Percentiles rank a stretch among this genome's conserved stretches.
Conservation (phyloP, 2,113 vertebrate species). For the Passerina amoena region DNA sequence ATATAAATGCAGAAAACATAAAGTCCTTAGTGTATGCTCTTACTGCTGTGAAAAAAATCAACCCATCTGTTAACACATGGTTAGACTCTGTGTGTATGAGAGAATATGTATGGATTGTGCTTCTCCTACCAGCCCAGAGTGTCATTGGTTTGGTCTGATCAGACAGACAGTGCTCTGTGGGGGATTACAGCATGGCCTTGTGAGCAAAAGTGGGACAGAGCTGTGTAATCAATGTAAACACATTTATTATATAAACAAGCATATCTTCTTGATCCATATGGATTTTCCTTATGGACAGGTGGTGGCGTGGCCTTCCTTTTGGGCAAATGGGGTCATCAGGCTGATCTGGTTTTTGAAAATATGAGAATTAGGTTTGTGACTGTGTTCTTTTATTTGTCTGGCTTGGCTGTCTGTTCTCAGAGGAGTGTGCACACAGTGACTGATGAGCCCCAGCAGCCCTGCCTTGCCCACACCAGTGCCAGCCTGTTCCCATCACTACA, state of each 20-base stretch:
- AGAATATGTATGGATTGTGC: not conserved
- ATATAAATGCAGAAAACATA: not conserved
- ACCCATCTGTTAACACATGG: not conserved
- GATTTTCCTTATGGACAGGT: not conserved
- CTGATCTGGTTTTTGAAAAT: not conserved
- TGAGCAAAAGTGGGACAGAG: not conserved
- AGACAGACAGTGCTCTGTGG: not conserved
- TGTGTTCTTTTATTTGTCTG: not conserved
- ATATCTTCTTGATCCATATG: not conserved
- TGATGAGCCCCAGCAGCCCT: not conserved
- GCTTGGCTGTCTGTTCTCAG: not conserved
- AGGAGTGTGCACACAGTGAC: not conserved
- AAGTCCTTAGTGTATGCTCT: not conserved
- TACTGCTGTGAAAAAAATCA: not conserved
- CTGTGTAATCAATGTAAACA: not conserved
- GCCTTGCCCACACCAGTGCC: accelerated
- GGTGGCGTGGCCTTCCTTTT: accelerated
- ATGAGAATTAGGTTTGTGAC: not conserved
- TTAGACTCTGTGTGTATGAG: not conserved
- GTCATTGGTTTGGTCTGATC: not conserved
- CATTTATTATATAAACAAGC: not conserved
- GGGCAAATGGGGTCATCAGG: not conserved
- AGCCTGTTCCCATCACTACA: not conserved
- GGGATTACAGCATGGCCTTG: not conserved
- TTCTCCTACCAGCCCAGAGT: not conserved